phyloP scores from a whole-genome alignment of 2,797 vertebrate species.

The Aratinga solstitialis region DNA sequence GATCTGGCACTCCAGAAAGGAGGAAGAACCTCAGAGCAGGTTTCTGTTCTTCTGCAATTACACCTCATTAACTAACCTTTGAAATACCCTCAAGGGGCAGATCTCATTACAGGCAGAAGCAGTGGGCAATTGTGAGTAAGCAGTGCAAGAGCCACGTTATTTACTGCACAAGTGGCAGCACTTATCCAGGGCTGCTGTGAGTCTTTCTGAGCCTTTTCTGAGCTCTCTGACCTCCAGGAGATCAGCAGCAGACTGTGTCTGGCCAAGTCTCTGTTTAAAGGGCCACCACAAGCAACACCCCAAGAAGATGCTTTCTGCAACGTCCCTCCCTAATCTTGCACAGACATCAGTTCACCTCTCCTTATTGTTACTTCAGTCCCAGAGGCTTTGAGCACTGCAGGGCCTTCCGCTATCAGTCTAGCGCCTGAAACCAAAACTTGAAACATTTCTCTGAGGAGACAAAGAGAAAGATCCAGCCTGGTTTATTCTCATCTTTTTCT shows the following conservation, averaged over 20 bases:
- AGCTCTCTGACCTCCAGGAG: neutral
- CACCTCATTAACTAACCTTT: constrained; percentile 48
- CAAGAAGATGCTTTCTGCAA: neutral
- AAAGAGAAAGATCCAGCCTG: neutral
- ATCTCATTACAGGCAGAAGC: constrained; percentile 34
- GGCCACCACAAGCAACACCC: neutral
- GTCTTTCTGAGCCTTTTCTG: neutral
- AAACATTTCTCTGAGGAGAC: neutral
- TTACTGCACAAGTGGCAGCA: neutral
- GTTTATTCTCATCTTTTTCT: neutral
- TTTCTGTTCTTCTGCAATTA: constrained; percentile 23
- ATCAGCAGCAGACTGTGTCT: neutral
- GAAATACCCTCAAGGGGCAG: constrained; percentile 19
- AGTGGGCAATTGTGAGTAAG: neutral
- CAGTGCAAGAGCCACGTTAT: neutral
- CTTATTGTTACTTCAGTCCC: neutral
- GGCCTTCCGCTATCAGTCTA: neutral
- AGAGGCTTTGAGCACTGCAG: neutral
- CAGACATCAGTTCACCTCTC: neutral
- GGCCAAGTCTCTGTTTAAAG: neutral
- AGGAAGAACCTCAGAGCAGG: neutral
- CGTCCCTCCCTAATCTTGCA: neutral
- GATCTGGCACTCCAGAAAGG: neutral
- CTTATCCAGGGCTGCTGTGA: neutral
- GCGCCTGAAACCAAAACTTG: neutral